Evolutionary conservation across 2,888 invertebrate species (phyloP).

Genomic region (Shargacucullia verbasci): DNA sequence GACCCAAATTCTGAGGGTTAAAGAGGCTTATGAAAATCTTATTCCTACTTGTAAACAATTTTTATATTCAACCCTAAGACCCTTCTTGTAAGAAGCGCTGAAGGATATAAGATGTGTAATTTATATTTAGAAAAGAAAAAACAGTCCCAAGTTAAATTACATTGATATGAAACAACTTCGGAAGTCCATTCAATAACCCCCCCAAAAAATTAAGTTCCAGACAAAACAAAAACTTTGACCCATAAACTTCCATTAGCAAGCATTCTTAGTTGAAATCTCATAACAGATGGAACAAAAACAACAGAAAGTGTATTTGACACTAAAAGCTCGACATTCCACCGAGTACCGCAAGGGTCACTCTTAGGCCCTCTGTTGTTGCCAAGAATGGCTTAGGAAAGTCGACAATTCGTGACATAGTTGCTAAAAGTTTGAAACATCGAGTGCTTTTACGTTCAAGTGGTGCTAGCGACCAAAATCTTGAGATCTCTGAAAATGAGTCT

Average conservation of each 20-base stretch:
- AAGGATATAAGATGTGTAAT: constrained; percentile 14
- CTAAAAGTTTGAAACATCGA: constrained; percentile 86
- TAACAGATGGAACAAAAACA: constrained; percentile 59
- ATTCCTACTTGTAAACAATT: constrained; percentile 13
- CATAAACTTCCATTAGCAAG: constrained; percentile 40
- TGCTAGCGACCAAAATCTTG: constrained; percentile 63
- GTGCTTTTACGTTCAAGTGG: constrained; percentile 80
- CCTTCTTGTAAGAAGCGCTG: constrained; percentile 3
- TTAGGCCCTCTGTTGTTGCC: constrained; percentile 76
- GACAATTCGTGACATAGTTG: constrained; percentile 79
- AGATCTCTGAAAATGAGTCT: constrained; percentile 53
- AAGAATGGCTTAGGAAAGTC: constrained; percentile 78
- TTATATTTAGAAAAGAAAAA: constrained; percentile 23
- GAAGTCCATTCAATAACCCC: constrained; percentile 25
- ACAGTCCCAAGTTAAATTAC: constrained; percentile 15
- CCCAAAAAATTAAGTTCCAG: constrained; percentile 30
- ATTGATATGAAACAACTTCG: constrained; percentile 24
- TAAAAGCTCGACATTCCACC: constrained; percentile 76
- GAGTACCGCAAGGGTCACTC: constrained; percentile 82
- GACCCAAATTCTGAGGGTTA: constrained; percentile 7
- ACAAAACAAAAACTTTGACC: constrained; percentile 21
- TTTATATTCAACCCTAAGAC: constrained; percentile 3
- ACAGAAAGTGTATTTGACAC: constrained; percentile 71
- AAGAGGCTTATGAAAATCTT: constrained; percentile 20
- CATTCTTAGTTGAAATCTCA: constrained; percentile 44